These are phyloP conservation scores for Phalacrocorax brasilianus DNA, from an alignment of 2,113 vertebrate species.

Conservation along the genomic window DNA sequence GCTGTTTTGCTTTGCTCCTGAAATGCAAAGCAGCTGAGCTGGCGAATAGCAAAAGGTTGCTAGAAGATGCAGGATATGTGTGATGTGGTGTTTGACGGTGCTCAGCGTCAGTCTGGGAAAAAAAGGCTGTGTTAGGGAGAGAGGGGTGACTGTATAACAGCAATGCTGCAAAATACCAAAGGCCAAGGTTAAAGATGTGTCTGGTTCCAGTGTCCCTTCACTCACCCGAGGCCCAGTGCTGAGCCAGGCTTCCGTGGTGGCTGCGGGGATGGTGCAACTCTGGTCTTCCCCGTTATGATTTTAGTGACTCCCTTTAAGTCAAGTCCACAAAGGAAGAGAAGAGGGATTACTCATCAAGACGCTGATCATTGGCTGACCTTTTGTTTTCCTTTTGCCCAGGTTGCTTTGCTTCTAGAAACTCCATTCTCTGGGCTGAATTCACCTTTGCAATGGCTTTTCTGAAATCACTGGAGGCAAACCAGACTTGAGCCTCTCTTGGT, in stretches of 20 bases:
- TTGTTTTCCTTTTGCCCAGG: background rate
- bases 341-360: background rate
- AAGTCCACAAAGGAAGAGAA: background rate
- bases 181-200: background rate
- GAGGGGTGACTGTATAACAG: background rate
- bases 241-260: rapidly evolving
- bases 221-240: rapidly evolving
- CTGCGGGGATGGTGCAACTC: background rate
- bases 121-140: background rate
- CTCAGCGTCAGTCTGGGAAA: background rate
- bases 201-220: background rate
- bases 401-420: background rate
- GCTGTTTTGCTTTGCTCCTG: background rate
- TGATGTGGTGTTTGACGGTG: background rate
- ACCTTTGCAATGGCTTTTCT: background rate
- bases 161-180: background rate
- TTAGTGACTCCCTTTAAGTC: background rate
- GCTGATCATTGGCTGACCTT: background rate
- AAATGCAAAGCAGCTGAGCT: background rate
- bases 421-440: background rate
- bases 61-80: background rate
- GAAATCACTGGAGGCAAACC: background rate
- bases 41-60: background rate
- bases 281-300: background rate
- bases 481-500: background rate